Evolutionary conservation across 2,888 invertebrate genomes (phyloP).

Genomic region (Eupithecia inturbata): DNA sequence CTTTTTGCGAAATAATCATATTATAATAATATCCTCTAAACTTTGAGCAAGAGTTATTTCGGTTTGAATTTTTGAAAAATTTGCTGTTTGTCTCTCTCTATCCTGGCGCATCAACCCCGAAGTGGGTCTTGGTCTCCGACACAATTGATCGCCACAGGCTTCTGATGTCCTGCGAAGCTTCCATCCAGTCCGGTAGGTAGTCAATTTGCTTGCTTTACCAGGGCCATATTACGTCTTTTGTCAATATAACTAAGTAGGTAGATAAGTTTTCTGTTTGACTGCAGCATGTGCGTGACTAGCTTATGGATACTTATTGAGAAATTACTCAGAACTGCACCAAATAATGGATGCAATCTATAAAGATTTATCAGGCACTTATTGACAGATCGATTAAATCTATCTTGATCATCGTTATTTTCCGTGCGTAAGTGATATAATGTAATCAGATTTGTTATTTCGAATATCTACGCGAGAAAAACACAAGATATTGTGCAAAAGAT

Average conservation of each 20-base stretch:
- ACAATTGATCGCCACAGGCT: too few species aligned
- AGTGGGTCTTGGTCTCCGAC: too few species aligned
- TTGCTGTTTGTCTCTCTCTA: too few species aligned
- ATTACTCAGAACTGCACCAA: slow-evolving; percentile 25
- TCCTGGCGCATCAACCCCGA: too few species aligned
- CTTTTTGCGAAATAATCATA: too few species aligned
- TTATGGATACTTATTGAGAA: slow-evolving; percentile 7
- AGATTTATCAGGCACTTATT: slow-evolving; percentile 24
- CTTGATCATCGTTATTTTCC: background rate
- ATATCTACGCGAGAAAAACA: background rate
- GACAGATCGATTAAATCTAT: background rate
- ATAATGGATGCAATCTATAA: slow-evolving; percentile 20
- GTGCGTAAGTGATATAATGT: background rate
- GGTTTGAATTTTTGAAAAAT: too few species aligned
- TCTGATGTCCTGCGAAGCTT: too few species aligned
- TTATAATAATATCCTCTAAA: too few species aligned
- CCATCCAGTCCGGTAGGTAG: too few species aligned
- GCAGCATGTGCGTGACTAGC: slow-evolving; percentile 30
- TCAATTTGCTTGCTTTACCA: background rate
- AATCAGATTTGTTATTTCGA: background rate
- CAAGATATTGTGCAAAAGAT: background rate
- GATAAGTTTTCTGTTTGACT: slow-evolving; percentile 1
- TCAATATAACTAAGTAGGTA: background rate
- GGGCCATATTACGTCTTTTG: background rate
- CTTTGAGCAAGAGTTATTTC: too few species aligned